Conservation (phyloP, 2,113 vertebrate genomes). For the Zapornia atra region DNA sequence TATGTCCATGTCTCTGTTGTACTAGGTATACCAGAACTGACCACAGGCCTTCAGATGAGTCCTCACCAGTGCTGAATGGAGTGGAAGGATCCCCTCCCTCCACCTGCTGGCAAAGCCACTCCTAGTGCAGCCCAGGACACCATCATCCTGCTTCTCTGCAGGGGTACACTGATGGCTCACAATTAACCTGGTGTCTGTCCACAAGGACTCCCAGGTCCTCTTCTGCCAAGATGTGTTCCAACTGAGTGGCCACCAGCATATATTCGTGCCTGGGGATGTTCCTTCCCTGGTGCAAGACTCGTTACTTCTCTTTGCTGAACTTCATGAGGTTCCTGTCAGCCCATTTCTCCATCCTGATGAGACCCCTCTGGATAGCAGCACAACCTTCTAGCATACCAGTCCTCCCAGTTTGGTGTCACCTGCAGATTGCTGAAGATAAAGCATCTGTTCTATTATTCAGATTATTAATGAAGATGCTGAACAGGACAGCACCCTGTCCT, state of each 20-base stretch:
- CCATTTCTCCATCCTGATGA: too few relatives aligned
- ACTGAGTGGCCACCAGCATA: not conserved
- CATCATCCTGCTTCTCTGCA: not conserved
- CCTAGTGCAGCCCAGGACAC: not conserved
- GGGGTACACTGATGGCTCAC: not conserved
- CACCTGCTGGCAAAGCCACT: not conserved
- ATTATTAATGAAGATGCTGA: not conserved
- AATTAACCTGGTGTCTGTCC: not conserved
- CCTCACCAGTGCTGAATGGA: not conserved
- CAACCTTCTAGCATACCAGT: not conserved
- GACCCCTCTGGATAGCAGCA: not conserved
- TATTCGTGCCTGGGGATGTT: not conserved
- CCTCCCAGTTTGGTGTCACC: not conserved
- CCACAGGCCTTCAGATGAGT: not conserved
- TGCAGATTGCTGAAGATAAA: not conserved
- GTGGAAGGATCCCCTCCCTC: not conserved
- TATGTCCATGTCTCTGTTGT: not conserved
- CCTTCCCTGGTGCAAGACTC: not conserved
- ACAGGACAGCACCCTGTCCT: not conserved
- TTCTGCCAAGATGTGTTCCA: not conserved
- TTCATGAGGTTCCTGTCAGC: too few relatives aligned
- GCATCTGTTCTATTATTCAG: not conserved
- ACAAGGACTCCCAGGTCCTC: not conserved
- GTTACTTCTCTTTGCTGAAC: not conserved
- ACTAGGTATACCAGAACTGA: not conserved